Base-by-base conservation (phyloP, 2,113 vertebrate species). In the Tragelaphus strepsiceros region DNA sequence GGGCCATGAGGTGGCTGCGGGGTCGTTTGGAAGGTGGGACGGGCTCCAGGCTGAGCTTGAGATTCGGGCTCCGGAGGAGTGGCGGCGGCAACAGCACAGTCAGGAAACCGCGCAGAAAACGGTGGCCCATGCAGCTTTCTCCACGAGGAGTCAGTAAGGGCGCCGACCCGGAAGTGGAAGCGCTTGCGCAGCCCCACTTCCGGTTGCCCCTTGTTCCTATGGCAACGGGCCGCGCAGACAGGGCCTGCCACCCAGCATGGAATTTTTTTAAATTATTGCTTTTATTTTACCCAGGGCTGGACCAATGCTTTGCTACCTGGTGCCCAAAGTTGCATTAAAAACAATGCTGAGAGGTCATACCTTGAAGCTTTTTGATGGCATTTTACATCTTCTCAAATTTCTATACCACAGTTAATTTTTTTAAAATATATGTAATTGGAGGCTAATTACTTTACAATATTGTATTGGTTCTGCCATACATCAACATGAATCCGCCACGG, bases 241-340 rank as follows among this genome's bases (percentile, higher is more conserved):
- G 0, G 0, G 6, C 1, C 0, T 0, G 2, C 13, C 0, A 0
- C 0, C 24, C 3, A 2, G 3, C 3, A 0, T 10, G 6, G 21
- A 3, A 35, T 19, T 54, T 43, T 8, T 58, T 88, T 4, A 43
- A 43, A 43, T 39, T 88, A 84, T 54, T 17, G 49, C 5, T 67
- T 4, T 59, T 95, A 59, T 62, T 93, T 78, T 93, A 71, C 35
- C 71, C 17, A 39, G 56, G 8, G 49, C 11, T 84, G 21, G 56
- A 83, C 74, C 51, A 83, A 10, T 88, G 62, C 49, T 62, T 86
- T 53, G 14, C 53, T 84, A 49, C 24, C 35, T 90, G 16, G 78
- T 61, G 21, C 12, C 64, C 51, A 90, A 6, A 77, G 81, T 26
- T 88, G 49, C n/a, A 88, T 56, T 67, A 93, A 74, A 78, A 90